A percentile compares a stretch with the other conserved stretches of the same genome.
These are phyloP conservation scores for Aleiodes leptofemur DNA, from an alignment of 2,888 invertebrate genomes.

Conservation along the genomic window DNA sequence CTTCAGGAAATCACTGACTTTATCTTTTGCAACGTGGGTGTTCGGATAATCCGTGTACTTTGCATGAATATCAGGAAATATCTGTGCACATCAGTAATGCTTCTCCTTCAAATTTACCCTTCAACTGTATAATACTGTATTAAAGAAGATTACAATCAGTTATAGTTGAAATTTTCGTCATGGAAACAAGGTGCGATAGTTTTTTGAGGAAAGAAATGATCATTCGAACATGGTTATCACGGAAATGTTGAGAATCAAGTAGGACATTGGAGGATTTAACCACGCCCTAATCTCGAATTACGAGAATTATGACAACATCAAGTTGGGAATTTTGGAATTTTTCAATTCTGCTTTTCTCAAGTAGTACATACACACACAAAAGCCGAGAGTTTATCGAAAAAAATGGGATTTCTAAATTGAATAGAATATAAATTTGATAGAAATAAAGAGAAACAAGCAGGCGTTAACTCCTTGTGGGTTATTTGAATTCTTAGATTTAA, in stretches of 20 bases:
- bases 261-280: constrained; percentile 33
- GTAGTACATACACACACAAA: neutral
- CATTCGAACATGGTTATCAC: constrained; percentile 13
- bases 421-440: neutral
- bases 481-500: too few relatives aligned
- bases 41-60: too few relatives aligned
- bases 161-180: constrained; percentile 4
- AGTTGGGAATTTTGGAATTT: neutral
- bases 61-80: neutral
- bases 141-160: constrained; percentile 39
- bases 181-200: neutral
- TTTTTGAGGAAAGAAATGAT: neutral
- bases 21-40: too few relatives aligned
- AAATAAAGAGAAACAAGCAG: constrained; percentile 3
- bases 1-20: too few relatives aligned
- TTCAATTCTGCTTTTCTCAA: constrained; percentile 1
- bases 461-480: too few relatives aligned
- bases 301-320: constrained; percentile 12
- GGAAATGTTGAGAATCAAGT: constrained; percentile 21
- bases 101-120: neutral
- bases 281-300: constrained; percentile 40
- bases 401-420: neutral
- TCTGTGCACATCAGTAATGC: neutral
- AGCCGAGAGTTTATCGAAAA: neutral
- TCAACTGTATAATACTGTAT: constrained; percentile 11